Evolutionary conservation across 2,797 vertebrate genomes (phyloP), one percentile per base, ranked within the genome.

Genomic region (Hyperoplus lanceolatus): DNA sequence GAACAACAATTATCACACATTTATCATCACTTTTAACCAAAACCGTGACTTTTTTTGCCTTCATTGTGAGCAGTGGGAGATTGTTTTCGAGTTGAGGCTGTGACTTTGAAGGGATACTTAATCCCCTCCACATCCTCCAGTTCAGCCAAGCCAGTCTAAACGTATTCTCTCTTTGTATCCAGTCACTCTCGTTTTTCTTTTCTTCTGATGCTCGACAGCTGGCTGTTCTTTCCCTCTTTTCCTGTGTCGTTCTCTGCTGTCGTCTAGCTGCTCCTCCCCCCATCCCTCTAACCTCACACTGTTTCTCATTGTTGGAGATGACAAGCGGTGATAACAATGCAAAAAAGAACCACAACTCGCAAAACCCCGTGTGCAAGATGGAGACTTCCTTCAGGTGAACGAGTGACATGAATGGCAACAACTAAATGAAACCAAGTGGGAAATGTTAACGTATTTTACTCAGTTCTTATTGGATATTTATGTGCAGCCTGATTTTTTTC

Each of bases 241-340:
- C 89, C 90, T 91, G 90, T 90, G 84, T 86, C 57, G 57, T 75
- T 90, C 77, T 83, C 62, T 80, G 70, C 76, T 29, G 89, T 86
- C 77, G 29, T 29, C 29, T 29, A 29, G 29, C 29, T 68, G 84
- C 85, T 90, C 93, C 91, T 90, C 92, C 94, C 21, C 93, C 92
- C 92, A 84, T 70, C 85, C 78, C 85, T 68, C 69, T 74, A 92
- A 87, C 92, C 29, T 82, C 92, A 94, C 90, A 90, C 89, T 90
- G 92, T 94, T 93, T 92, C 74, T 94, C 91, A 93, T 93, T 93
- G 93, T 93, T 91, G 71, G 85, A 89, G 93, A 95, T 94, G 93
- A 94, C 90, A 92, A 29, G 89, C 60, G 48, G 77, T 72, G 93
- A 95, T 94, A 94, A 94, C 91, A 93, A 90, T 90, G 84, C 88